Conservation (phyloP, 2,797 vertebrate genomes). For the Pelochelys cantorii region DNA sequence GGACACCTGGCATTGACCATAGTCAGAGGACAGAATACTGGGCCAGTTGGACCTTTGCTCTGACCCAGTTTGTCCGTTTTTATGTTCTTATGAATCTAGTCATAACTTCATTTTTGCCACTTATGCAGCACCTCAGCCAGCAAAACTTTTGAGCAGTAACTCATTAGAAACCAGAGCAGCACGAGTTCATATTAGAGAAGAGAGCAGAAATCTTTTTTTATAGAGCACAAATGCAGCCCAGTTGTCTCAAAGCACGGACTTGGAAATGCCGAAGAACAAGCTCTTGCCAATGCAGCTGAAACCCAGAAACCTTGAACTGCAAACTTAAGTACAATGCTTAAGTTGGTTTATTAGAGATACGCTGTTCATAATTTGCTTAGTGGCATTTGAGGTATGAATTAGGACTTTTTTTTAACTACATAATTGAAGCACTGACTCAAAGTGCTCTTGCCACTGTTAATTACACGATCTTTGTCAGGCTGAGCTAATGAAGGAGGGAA, state of each 20-base stretch:
- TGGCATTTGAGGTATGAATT: conserved; percentile 13
- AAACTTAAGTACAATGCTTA: not conserved
- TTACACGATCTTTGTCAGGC: not conserved
- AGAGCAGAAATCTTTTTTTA: fast-evolving
- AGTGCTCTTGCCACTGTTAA: not conserved
- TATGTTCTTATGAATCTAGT: not conserved
- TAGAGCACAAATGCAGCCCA: fast-evolving
- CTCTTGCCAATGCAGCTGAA: not conserved
- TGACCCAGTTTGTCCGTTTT: too few relatives aligned
- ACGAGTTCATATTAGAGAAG: fast-evolving
- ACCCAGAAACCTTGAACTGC: not conserved
- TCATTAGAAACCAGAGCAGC: not conserved
- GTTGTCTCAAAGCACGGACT: fast-evolving
- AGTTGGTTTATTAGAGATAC: not conserved
- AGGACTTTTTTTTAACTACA: not conserved
- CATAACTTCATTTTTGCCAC: not conserved
- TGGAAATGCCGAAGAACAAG: fast-evolving
- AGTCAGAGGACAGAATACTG: too few relatives aligned
- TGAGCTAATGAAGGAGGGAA: not conserved
- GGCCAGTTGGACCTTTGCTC: too few relatives aligned
- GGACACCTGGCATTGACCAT: too few relatives aligned
- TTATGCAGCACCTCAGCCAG: not conserved
- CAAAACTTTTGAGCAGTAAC: not conserved
- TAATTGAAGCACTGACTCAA: conserved; percentile 14
- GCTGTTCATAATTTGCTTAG: not conserved